phyloP scores from a whole-genome alignment of 1,140 invertebrate genomes.

The Drosophila nasuta region DNA sequence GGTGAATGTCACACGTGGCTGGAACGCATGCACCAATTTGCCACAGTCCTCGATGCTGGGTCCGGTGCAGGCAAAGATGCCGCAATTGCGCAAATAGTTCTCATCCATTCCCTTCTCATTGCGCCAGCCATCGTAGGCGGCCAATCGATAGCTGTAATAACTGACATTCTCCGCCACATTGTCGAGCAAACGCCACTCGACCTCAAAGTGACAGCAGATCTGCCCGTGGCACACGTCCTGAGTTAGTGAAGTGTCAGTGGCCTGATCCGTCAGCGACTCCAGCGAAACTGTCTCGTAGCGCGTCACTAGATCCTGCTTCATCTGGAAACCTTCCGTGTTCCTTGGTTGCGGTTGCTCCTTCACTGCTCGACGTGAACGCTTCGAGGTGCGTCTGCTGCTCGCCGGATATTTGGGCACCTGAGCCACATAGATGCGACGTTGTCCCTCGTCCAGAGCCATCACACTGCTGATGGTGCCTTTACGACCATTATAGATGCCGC shows the following conservation, averaged over 20 bases:
- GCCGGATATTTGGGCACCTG: constrained; percentile 56
- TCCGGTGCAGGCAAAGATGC: constrained; percentile 65
- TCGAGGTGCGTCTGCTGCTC: background rate
- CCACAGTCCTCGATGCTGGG: constrained; percentile 60
- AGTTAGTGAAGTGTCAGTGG: background rate
- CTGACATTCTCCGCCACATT: background rate
- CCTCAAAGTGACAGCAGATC: constrained; percentile 70
- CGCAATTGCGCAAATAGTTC: constrained; percentile 70
- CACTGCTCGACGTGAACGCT: background rate
- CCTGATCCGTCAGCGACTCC: background rate
- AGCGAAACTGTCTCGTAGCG: constrained; percentile 52
- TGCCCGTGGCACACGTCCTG: constrained; percentile 40
- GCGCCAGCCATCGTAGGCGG: constrained; percentile 65
- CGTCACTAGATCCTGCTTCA: constrained; percentile 66
- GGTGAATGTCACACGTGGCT: constrained; percentile 44
- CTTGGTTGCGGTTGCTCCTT: background rate
- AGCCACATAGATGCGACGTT: constrained; percentile 59
- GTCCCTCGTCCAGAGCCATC: constrained; percentile 50
- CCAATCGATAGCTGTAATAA: constrained; percentile 62
- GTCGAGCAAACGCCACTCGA: constrained; percentile 33
- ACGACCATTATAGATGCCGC: constrained; percentile 85
- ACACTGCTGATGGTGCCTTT: constrained; percentile 50
- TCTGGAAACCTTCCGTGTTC: constrained; percentile 23
- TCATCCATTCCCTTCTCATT: constrained; percentile 49
- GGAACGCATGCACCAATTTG: constrained; percentile 11